Base-by-base conservation (phyloP, 2,113 vertebrate species). In the Xiphophorus couchianus region DNA sequence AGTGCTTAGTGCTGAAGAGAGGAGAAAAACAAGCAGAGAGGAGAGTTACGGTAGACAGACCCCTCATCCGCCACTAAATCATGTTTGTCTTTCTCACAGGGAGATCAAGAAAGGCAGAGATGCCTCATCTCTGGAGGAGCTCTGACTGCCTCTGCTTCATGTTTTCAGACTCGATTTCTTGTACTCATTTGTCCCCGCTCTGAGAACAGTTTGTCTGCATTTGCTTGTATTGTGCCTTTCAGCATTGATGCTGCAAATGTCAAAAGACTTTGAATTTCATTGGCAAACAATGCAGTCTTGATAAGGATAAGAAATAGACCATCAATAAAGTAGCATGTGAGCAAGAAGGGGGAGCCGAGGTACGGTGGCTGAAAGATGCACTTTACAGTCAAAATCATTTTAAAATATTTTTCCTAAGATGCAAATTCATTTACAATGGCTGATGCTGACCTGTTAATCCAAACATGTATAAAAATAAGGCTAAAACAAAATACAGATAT, bases 61-160 rank as follows among this genome's bases (percentile, higher is more conserved):
- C 65, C 66, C 76, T 85, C 71, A 62, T 89, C 81, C 78, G 1
- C 82, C 83, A 78, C 84, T 73, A 82, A 85, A 86, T 80, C 82
- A 76, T 73, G 83, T 86, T 77, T 89, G 80, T 86, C 90, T 71
- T 78, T 75, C 71, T 74, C 8, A 3, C 44, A 22, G 54, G 73
- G 44, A 42, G 61, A 71, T 17, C 27, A 17, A 64, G 48, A 70
- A 64, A 67, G 51, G 54, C 29, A 64, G 62, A 37, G 69, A 69
- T 30, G 67, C 39, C 44, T 71, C 1, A 35, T 84, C 85, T 48
- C 65, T 31, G 61, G 66, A 68, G 82, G 44, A 79, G 69, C 70
- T 66, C 63, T 35, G 74, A 35, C 66, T 33, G 76, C 66, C 74
- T 8, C 69, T 66, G 19, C 65, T 76, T 76, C 54, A 87, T 71